These are phyloP conservation scores for Cheilosia soror DNA, from an alignment of 2,888 invertebrate genomes.

Conservation along the genomic window DNA sequence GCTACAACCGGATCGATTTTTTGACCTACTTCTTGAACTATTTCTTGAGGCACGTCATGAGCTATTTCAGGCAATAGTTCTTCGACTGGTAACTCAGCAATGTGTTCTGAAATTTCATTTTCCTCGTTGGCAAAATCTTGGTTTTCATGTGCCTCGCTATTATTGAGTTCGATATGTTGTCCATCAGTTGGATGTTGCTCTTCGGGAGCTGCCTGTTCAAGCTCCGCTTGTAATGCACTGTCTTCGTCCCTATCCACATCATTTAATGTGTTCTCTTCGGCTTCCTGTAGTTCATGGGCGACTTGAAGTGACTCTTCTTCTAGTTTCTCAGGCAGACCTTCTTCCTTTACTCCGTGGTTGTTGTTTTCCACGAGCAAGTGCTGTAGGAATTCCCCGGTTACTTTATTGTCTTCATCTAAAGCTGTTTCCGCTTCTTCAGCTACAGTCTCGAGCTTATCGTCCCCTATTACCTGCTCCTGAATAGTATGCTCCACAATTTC, in stretches of 20 bases:
- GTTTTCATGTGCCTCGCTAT: background rate
- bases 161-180: slow-evolving; percentile 1
- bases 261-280: slow-evolving; percentile 5
- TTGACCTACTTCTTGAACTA: slow-evolving; percentile 1
- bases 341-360: background rate
- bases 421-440: slow-evolving; percentile 1
- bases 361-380: background rate
- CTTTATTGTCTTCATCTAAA: background rate
- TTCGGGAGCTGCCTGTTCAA: background rate
- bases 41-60: background rate
- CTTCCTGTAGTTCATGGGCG: slow-evolving; percentile 3
- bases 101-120: slow-evolving; percentile 12
- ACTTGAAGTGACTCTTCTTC: slow-evolving; percentile 4
- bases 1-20: background rate
- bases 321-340: background rate
- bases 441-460: background rate
- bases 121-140: slow-evolving; percentile 11
- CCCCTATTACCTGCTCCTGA: background rate
- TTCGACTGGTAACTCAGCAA: background rate
- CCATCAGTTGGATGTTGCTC: background rate
- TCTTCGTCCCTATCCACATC: background rate
- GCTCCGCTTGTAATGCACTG: background rate
- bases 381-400: background rate
- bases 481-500: background rate
- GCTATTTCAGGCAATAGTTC: background rate